A percentile compares a stretch with the other conserved stretches of the same genome.
Conservation (phyloP, 2,888 invertebrate genomes). For the Drosophila paramelanica region DNA sequence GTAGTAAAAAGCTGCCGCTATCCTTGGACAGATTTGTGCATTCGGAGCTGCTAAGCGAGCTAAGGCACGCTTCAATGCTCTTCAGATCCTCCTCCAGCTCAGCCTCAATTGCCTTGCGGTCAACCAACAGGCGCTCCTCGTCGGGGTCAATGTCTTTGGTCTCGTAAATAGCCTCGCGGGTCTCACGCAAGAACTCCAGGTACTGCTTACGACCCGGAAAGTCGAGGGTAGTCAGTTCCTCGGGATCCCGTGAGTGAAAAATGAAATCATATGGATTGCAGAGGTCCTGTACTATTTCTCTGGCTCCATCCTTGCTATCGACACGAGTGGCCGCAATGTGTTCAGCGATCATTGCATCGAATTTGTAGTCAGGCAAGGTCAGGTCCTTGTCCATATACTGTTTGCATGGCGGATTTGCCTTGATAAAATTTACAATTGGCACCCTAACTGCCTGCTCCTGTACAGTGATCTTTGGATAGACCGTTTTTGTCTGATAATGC, state of each 20-base stretch:
- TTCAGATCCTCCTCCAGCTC: conserved; percentile 82
- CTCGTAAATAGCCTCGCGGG: conserved; percentile 69
- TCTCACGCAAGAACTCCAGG: conserved; percentile 73
- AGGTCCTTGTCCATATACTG: conserved; percentile 68
- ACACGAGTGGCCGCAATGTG: conserved; percentile 55
- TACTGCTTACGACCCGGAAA: conserved; percentile 81
- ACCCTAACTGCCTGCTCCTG: conserved; percentile 43
- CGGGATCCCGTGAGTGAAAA: conserved; percentile 70
- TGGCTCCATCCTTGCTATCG: conserved; percentile 54
- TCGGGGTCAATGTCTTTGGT: conserved; percentile 51
- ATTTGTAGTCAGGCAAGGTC: conserved; percentile 65
- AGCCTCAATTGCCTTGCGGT: conserved; percentile 63
- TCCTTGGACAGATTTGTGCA: conserved; percentile 84
- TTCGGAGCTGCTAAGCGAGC: conserved; percentile 82
- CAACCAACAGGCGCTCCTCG: conserved; percentile 67
- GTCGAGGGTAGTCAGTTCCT: conserved; percentile 62
- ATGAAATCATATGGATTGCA: conserved; percentile 69
- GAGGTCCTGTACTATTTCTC: conserved; percentile 45
- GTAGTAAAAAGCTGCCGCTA: conserved; percentile 83
- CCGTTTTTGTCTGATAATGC: conserved; percentile 77
- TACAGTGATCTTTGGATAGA: conserved; percentile 64
- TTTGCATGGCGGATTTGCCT: conserved; percentile 75
- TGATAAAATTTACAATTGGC: conserved; percentile 64
- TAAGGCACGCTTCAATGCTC: conserved; percentile 83
- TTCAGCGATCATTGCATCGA: conserved; percentile 65